Conservation (phyloP, 2,888 invertebrate genomes). For the Epinotia nisella region DNA sequence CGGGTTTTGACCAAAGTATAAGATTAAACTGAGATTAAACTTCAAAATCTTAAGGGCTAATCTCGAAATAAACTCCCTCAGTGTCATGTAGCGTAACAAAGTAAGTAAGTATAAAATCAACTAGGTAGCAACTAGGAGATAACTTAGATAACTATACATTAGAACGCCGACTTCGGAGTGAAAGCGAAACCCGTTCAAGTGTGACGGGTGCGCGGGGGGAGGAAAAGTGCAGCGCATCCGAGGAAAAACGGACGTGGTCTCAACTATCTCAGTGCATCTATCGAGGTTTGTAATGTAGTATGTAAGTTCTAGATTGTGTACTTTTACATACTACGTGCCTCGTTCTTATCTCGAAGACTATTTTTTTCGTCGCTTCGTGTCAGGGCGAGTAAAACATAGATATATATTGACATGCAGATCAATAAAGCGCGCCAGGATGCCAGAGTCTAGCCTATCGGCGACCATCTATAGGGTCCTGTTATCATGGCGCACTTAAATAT, state of each 20-base stretch:
- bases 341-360: too few species aligned
- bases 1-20: background rate
- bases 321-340: too few species aligned
- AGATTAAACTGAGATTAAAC: background rate
- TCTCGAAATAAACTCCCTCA: too few species aligned
- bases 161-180: conserved; percentile 21
- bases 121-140: background rate
- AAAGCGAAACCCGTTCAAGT: conserved; percentile 41
- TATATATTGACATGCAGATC: too few species aligned
- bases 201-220: conserved; percentile 3
- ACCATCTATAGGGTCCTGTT: too few species aligned
- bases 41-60: background rate
- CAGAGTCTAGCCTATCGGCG: too few species aligned
- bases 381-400: too few species aligned
- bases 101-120: conserved; percentile 10
- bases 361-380: too few species aligned
- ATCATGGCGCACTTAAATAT: too few species aligned
- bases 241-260: conserved; percentile 19
- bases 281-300: too few species aligned
- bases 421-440: too few species aligned
- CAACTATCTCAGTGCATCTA: background rate
- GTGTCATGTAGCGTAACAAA: background rate
- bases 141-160: background rate
- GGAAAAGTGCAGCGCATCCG: conserved; percentile 36
- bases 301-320: too few species aligned